Percentiles rank a stretch among this genome's conserved stretches.
These are phyloP conservation scores for Benitochromis conjunctus DNA, from an alignment of 2,113 vertebrate genomes.

Conservation along the genomic window DNA sequence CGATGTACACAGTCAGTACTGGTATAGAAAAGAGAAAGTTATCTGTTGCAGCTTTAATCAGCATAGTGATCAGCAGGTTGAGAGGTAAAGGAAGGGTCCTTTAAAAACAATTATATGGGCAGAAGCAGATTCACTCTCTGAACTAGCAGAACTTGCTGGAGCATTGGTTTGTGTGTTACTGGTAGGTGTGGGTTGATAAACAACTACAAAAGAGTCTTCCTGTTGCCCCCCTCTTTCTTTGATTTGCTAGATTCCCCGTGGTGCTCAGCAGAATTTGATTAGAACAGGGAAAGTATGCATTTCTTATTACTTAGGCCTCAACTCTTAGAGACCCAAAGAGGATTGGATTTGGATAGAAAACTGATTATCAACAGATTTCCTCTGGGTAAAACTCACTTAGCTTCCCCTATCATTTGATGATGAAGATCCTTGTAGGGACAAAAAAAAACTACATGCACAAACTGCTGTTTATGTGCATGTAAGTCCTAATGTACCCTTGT, in stretches of 20 bases:
- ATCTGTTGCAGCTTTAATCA: background rate
- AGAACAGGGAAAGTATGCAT: constrained; percentile 18
- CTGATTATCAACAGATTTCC: constrained; percentile 32
- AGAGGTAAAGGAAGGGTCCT: background rate
- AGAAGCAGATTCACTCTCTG: background rate
- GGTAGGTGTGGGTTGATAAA: constrained; percentile 3
- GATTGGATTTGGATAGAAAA: background rate
- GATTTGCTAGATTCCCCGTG: constrained; percentile 19
- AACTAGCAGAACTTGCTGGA: background rate
- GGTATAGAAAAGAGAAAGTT: background rate
- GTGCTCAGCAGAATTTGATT: constrained; percentile 26
- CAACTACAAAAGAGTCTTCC: constrained; percentile 12
- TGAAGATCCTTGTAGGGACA: background rate
- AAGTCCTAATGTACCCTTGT: background rate
- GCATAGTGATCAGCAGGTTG: background rate
- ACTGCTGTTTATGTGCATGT: background rate
- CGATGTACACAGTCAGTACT: background rate
- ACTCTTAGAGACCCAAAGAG: background rate
- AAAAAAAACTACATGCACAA: background rate
- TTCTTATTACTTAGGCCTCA: constrained; percentile 9
- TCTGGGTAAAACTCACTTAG: background rate
- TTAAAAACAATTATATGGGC: background rate
- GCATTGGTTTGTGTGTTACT: background rate
- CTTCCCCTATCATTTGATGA: background rate
- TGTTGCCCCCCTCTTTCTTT: background rate